Evolutionary conservation across 1,140 invertebrate genomes (phyloP).

Genomic region (Harpegnathos saltator): DNA sequence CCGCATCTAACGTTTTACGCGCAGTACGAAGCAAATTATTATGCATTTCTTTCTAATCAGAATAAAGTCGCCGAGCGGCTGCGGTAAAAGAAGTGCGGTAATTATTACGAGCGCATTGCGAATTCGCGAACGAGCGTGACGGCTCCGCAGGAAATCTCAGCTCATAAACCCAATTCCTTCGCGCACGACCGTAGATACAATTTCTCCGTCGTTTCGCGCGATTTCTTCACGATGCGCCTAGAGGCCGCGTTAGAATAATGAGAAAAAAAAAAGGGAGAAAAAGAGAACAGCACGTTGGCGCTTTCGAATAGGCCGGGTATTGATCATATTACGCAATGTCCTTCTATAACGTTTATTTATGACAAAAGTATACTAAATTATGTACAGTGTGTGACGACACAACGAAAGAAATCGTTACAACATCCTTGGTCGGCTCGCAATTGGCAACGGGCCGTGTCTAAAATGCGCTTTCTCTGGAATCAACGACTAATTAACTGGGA

Average conservation of each 20-base stretch:
- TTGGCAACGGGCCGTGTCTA: constrained; percentile 29
- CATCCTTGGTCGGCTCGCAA: background rate
- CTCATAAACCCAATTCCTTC: constrained; percentile 13
- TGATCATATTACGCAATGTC: constrained; percentile 25
- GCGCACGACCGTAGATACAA: constrained; percentile 8
- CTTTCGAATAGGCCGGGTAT: background rate
- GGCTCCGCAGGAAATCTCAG: constrained; percentile 8
- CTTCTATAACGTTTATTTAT: constrained; percentile 52
- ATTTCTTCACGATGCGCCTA: constrained; percentile 5
- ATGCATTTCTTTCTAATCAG: background rate
- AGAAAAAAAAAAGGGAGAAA: background rate
- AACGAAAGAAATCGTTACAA: constrained; percentile 34
- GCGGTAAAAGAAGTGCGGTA: constrained; percentile 3
- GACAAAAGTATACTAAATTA: constrained; percentile 42
- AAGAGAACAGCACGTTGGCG: background rate
- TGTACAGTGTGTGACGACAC: constrained; percentile 54
- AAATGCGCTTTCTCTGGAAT: constrained; percentile 46
- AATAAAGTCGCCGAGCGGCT: background rate
- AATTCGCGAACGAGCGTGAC: background rate
- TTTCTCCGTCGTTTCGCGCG: constrained; percentile 36
- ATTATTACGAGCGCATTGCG: constrained; percentile 24
- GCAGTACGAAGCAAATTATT: constrained; percentile 2
- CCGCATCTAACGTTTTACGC: background rate
- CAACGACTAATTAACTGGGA: constrained; percentile 22
- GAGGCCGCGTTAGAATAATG: background rate